Percentiles rank a stretch among this genome's conserved stretches.
phyloP scores from a whole-genome alignment of 2,113 vertebrate genomes.

The Ailurus styani region DNA sequence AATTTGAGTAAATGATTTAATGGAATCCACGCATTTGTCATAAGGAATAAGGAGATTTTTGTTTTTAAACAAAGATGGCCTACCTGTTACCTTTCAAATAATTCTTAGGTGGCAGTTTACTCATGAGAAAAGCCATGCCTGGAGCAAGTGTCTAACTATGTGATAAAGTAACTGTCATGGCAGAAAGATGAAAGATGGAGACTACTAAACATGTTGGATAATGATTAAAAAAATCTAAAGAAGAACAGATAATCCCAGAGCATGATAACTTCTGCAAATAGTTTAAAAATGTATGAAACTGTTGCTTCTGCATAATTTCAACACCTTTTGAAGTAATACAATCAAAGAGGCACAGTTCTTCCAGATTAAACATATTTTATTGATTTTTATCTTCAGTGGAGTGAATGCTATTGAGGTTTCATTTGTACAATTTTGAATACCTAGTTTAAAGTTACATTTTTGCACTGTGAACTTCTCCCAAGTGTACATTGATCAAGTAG shows the following conservation, averaged over 20 bases:
- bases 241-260: constrained; percentile 32
- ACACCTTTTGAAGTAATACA: constrained; percentile 63
- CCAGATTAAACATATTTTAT: constrained; percentile 59
- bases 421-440: constrained; percentile 48
- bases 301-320: constrained; percentile 56
- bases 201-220: neutral
- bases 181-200: neutral
- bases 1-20: neutral
- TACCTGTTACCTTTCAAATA: neutral
- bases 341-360: constrained; percentile 51
- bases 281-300: constrained; percentile 50
- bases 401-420: constrained; percentile 51
- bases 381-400: constrained; percentile 68
- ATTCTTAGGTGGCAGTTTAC: neutral
- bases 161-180: neutral
- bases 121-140: neutral
- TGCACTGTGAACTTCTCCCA: constrained; percentile 19
- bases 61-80: neutral
- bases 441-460: constrained; percentile 43
- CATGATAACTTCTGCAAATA: constrained; percentile 33
- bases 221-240: constrained; percentile 21
- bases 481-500: constrained; percentile 43
- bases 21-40: neutral
- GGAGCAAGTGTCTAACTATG: neutral
- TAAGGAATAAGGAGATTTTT: neutral